Evolutionary conservation across 2,113 vertebrate genomes (phyloP).

Genomic region (Tringa solitaria): DNA sequence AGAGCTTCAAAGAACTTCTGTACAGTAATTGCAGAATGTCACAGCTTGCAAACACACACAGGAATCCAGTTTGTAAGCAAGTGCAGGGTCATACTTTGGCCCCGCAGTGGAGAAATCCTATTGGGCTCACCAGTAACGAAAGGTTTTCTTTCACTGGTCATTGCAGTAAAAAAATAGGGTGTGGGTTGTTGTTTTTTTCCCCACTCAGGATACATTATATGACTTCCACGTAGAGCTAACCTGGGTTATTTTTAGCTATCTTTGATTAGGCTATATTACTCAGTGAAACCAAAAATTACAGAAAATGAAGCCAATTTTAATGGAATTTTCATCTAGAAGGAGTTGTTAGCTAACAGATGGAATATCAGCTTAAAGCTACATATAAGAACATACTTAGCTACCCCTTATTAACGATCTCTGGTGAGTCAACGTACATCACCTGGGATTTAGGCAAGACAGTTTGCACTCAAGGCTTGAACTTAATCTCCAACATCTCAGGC

Average conservation of each 20-base stretch:
- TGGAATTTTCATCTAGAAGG: background rate
- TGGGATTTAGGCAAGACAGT: background rate
- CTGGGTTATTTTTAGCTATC: background rate
- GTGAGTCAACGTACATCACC: background rate
- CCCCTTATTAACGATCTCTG: background rate
- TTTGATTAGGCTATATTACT: background rate
- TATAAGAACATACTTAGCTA: background rate
- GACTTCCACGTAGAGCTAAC: background rate
- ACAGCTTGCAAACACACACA: background rate
- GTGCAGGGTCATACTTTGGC: background rate
- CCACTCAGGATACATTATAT: background rate
- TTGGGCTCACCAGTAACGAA: background rate
- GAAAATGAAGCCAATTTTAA: slow-evolving; percentile 8
- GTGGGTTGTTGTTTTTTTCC: background rate
- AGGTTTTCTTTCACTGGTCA: background rate
- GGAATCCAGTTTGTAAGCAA: background rate
- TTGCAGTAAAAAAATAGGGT: background rate
- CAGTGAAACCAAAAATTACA: background rate
- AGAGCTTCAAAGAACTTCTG: background rate
- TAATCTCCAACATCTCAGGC: background rate
- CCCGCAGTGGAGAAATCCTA: background rate
- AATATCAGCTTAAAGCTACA: background rate
- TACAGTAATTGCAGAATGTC: background rate
- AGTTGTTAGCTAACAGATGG: background rate
- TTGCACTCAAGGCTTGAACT: background rate